Evolutionary conservation across 2,797 vertebrate species (phyloP).

Genomic region (Myotis daubentonii): DNA sequence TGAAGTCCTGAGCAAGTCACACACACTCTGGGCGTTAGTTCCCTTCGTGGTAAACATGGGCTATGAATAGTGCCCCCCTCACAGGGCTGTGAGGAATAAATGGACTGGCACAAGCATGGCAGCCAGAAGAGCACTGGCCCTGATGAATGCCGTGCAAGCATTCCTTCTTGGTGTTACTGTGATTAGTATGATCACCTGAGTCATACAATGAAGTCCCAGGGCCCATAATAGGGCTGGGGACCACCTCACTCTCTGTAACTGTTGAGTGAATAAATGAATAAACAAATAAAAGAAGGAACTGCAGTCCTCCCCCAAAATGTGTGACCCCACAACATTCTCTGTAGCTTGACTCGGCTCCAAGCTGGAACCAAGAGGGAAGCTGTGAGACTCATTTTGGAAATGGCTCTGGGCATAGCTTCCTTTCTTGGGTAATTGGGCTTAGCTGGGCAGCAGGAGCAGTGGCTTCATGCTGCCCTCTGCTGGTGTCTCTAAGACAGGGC

Average conservation of each 20-base stretch:
- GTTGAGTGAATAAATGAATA: neutral
- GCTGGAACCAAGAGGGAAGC: neutral
- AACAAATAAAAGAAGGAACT: neutral
- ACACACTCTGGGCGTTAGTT: neutral
- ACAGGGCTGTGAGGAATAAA: neutral
- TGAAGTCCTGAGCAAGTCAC: neutral
- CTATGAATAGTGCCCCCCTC: neutral
- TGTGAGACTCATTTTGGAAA: neutral
- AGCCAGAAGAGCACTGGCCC: neutral
- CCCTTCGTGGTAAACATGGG: neutral
- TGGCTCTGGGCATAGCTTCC: no score
- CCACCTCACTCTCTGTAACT: neutral
- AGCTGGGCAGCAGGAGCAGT: neutral
- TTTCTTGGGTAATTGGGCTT: no score
- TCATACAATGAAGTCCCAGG: neutral
- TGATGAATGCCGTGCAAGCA: rapidly evolving
- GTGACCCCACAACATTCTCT: neutral
- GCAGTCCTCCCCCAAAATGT: neutral
- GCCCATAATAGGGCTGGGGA: neutral
- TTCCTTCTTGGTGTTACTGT: rapidly evolving
- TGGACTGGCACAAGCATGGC: neutral
- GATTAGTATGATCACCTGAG: neutral
- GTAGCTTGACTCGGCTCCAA: neutral
- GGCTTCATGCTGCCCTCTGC: slow-evolving; percentile 50
- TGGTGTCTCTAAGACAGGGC: neutral